Evolutionary conservation across 1,140 invertebrate species (phyloP), one percentile per base, ranked within the genome.

Genomic region (Cephus cinctus): DNA sequence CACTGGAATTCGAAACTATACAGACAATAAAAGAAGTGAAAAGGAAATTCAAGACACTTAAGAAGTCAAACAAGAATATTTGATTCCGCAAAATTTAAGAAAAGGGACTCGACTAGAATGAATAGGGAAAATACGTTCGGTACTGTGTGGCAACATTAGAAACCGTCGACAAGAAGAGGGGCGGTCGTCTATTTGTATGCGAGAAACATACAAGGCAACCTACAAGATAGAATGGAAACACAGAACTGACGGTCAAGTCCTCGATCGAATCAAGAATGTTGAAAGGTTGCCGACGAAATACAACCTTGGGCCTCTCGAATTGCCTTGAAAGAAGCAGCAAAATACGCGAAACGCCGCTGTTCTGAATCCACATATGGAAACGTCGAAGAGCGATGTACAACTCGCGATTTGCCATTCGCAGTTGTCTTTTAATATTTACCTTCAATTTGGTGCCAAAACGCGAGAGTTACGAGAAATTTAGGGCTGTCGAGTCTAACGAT

Each of bases 271-370:
- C 12, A 14, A 34, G 47, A 34, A 18, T 43, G 34, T 35, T 25
- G 46, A 53, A 54, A 57, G 50, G 48, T 51, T 25, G 51, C 49
- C 48, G 54, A 49, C 41, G 31, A 45, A 49, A 52, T 48, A 39
- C 50, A 57, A 58, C 57, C 48, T 63, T 65, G 57, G 47, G 40
- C 49, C 16, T 46, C 35, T 48, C 52, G 36, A 41, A 50, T 44
- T 31, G 46, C 53, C 54, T 56, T 47, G 48, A 42, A 39, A 36
- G 30, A 45, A 12, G 19, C 38, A 52, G 39, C 22, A 25, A 47
- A 49, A 47, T 32, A 35, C 46, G 40, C 31, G 41, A 46, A 46
- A 44, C 19, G 27, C 21, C n/a, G 25, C 31, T 12, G 38, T 14
- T 47, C 8, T 14, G 39, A 38, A 43, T 45, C 45, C 48, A 46